These are phyloP conservation scores for Scaptomyza hsui DNA, from an alignment of 1,140 invertebrate species.

Conservation along the genomic window DNA sequence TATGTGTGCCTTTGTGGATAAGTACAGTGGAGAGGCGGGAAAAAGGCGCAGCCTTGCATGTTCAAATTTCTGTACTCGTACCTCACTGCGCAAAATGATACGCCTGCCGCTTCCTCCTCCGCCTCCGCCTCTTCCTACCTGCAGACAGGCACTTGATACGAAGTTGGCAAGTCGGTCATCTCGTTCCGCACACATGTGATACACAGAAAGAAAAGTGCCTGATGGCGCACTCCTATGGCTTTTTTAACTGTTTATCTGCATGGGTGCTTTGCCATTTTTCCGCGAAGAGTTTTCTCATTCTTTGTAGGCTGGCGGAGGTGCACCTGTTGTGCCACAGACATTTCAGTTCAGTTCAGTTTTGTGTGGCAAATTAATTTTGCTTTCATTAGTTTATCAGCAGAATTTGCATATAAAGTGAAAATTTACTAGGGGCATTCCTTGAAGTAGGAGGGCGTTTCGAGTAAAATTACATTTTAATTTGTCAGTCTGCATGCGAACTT, in stretches of 20 bases:
- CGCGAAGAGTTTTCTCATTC: slow-evolving; percentile 52
- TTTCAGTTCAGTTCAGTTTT: slow-evolving; percentile 39
- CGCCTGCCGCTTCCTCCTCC: background rate
- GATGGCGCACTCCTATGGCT: slow-evolving; percentile 57
- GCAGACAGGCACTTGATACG: slow-evolving; percentile 43
- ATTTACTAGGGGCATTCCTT: no score
- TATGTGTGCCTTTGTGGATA: background rate
- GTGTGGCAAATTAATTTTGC: slow-evolving; percentile 68
- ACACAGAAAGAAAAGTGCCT: slow-evolving; percentile 33
- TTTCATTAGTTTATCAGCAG: slow-evolving; percentile 60
- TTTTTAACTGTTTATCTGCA: slow-evolving; percentile 78
- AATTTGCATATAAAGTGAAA: slow-evolving; percentile 55
- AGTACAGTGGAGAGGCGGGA: slow-evolving; percentile 13
- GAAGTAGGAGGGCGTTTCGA: background rate
- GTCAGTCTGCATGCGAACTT: slow-evolving; percentile 35
- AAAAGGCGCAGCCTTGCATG: slow-evolving; percentile 25
- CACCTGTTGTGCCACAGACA: slow-evolving; percentile 47
- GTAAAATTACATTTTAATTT: slow-evolving; percentile 24
- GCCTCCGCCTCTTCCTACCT: slow-evolving; percentile 14
- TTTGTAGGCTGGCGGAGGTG: slow-evolving; percentile 15
- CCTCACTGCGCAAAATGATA: slow-evolving; percentile 12
- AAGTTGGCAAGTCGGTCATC: slow-evolving; percentile 49
- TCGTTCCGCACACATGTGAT: slow-evolving; percentile 67
- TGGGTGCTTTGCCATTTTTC: slow-evolving; percentile 58
- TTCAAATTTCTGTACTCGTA: slow-evolving; percentile 36